phyloP scores from a whole-genome alignment of 2,888 invertebrate genomes.

The Chaitophorus viminalis region DNA sequence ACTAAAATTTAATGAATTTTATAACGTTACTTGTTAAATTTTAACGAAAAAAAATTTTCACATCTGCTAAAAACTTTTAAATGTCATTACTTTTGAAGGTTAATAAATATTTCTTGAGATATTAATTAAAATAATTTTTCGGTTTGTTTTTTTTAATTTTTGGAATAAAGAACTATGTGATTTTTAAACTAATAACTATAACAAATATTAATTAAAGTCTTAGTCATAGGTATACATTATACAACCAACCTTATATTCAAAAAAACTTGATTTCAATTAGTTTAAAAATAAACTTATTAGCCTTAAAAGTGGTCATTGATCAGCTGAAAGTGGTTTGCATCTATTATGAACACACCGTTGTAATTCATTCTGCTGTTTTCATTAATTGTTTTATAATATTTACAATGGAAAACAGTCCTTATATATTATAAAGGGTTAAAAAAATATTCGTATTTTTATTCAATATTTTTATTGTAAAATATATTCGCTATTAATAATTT shows the following conservation, averaged over 20 bases:
- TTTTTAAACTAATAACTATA: not conserved
- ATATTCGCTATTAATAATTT: no score
- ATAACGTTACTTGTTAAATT: not conserved
- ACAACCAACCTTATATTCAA: not conserved
- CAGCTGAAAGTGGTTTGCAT: not conserved
- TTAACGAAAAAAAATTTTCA: constrained; percentile 8
- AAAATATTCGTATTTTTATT: no score
- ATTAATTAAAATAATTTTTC: constrained; percentile 3
- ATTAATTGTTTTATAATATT: no score
- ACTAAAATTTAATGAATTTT: not conserved
- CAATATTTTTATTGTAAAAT: no score
- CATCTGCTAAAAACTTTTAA: constrained; percentile 30
- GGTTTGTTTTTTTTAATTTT: not conserved
- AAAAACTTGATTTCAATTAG: not conserved
- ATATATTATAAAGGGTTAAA: no score
- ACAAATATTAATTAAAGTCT: not conserved
- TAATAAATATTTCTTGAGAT: not conserved
- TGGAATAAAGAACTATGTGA: not conserved
- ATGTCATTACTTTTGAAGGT: not conserved
- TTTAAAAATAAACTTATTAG: not conserved
- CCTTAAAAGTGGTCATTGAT: not conserved
- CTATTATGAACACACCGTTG: not conserved
- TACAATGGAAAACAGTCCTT: no score
- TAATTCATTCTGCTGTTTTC: not conserved
- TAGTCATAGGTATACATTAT: not conserved